Percentiles rank a stretch among this genome's conserved stretches.
Conservation (phyloP, 2,113 vertebrate species). For the Centropus bengalensis region DNA sequence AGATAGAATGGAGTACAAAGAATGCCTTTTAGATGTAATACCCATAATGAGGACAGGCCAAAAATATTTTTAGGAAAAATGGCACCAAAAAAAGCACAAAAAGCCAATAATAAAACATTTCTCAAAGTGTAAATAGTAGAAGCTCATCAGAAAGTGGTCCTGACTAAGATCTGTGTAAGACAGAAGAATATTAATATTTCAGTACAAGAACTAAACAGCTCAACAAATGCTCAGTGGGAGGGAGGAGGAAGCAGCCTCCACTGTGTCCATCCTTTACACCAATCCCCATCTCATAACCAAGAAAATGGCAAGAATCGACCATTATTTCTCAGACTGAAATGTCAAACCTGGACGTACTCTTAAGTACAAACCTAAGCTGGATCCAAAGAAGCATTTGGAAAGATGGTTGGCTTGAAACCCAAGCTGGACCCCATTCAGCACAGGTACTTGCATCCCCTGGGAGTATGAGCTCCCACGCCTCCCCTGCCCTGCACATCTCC, state of each 20-base stretch:
- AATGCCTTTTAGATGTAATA: slow-evolving; percentile 24
- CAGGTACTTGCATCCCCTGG: neutral
- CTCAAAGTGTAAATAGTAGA: slow-evolving; percentile 3
- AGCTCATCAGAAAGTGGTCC: neutral
- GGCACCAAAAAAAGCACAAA: slow-evolving; percentile 30
- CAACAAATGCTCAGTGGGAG: neutral
- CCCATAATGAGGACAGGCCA: slow-evolving; percentile 20
- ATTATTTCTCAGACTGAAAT: neutral
- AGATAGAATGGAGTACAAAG: slow-evolving; percentile 25
- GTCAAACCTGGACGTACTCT: neutral
- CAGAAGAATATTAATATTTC: neutral
- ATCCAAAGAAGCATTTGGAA: neutral
- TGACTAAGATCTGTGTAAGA: neutral
- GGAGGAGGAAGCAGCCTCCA: neutral
- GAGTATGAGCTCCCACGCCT: neutral
- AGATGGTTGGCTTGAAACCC: neutral
- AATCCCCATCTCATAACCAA: neutral
- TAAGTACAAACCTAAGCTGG: neutral
- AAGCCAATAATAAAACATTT: slow-evolving; percentile 44
- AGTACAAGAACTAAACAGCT: neutral
- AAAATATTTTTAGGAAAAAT: slow-evolving; percentile 51
- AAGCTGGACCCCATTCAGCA: fast-evolving
- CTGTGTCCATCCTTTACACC: neutral
- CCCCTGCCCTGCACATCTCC: neutral
- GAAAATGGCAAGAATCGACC: neutral